Percentiles rank a stretch among this genome's conserved stretches.
Conservation (phyloP, 2,113 vertebrate species). For the Neogobius melanostomus region DNA sequence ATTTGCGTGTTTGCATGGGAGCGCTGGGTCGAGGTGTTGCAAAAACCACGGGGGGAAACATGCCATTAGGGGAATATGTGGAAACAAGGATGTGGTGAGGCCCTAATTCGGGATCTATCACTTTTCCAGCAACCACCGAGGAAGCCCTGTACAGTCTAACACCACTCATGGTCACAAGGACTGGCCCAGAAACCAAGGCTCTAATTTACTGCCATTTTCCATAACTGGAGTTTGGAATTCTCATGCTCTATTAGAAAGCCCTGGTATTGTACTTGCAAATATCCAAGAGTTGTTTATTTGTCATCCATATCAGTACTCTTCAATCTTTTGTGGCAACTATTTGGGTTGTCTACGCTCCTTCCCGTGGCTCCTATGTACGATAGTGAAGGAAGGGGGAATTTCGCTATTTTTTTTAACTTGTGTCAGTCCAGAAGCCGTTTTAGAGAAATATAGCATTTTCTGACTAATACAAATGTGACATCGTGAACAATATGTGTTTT, state of each 20-base stretch:
- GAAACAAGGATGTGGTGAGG: slow-evolving; percentile 67
- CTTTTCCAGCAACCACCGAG: slow-evolving; percentile 51
- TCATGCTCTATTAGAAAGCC: background rate
- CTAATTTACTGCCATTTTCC: background rate
- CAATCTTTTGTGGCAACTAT: too few species aligned
- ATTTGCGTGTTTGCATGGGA: slow-evolving; percentile 15
- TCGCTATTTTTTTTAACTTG: too few species aligned
- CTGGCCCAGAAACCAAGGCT: background rate
- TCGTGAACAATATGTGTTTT: too few species aligned
- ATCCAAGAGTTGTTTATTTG: too few species aligned
- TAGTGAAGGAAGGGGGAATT: too few species aligned
- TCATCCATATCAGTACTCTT: too few species aligned
- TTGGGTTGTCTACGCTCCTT: too few species aligned
- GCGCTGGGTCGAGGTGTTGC: slow-evolving; percentile 20
- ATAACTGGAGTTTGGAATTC: background rate
- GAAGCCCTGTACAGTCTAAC: slow-evolving; percentile 1
- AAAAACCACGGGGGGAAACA: slow-evolving; percentile 46
- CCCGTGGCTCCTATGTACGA: too few species aligned
- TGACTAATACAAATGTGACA: too few species aligned
- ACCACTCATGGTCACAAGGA: background rate
- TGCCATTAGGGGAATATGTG: slow-evolving; percentile 61
- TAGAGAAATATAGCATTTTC: too few species aligned
- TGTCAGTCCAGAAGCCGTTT: too few species aligned
- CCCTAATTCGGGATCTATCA: slow-evolving; percentile 45
- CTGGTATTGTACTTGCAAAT: background rate